A percentile compares a stretch with the other conserved stretches of the same genome.
Evolutionary conservation across 2,113 vertebrate genomes (phyloP).

Genomic region (Dolichotis patagonum): DNA sequence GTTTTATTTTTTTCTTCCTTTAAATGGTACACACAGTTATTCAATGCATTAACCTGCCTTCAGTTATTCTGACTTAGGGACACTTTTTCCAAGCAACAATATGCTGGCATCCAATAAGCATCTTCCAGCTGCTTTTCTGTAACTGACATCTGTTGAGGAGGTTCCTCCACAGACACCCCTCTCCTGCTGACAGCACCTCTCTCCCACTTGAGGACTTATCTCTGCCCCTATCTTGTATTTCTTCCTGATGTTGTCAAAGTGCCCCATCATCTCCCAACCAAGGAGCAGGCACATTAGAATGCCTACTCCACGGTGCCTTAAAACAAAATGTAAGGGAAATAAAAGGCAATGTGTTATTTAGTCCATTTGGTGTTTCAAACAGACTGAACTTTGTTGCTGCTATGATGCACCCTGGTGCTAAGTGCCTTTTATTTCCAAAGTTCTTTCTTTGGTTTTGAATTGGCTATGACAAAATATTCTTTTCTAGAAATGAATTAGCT

Average conservation of each 20-base stretch:
- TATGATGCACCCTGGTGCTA: not conserved
- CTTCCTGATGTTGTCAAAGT: not conserved
- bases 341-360: constrained; percentile 13
- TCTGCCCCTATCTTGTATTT: not conserved
- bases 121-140: not conserved
- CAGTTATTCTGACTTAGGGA: not conserved
- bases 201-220: not conserved
- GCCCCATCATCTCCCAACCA: not conserved
- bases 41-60: not conserved
- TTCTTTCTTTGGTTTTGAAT: not conserved
- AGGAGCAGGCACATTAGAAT: not conserved
- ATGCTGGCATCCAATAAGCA: not conserved
- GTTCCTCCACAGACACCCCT: not conserved
- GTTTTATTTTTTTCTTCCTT: not conserved
- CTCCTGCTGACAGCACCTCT: not conserved
- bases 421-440: not conserved
- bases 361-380: not conserved
- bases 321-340: not conserved
- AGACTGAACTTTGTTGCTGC: not conserved
- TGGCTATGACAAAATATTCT: not conserved
- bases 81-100: not conserved
- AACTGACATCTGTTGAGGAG: not conserved
- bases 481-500: not conserved
- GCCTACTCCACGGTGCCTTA: not conserved
- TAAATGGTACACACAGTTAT: not conserved